Base-by-base conservation (phyloP, 2,888 invertebrate genomes). In the Heliconius ethilla region DNA sequence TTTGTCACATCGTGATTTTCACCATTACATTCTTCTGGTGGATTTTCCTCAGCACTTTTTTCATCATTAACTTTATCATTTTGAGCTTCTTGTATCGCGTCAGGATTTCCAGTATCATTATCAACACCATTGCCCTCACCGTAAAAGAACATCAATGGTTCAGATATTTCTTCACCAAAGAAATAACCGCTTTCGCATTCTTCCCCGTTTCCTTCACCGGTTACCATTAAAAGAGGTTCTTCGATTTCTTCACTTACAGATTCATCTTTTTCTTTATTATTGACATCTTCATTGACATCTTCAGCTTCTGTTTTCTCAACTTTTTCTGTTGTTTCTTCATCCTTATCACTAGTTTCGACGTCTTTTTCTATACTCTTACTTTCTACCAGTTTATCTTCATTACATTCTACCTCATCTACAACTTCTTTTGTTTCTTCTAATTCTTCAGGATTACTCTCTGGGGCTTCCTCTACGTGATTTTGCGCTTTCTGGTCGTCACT, bases 51-150 rank as follows among this genome's bases (percentile, higher is more conserved):
- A 59, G 88, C 89, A 72, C 89, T 87, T 76, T 87, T 87, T 70
- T 88, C 87, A 70, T 82, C 82, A 82, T 84, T 87, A 63, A 89
- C 86, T 69, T 88, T 87, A 70, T 82, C 82, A 82, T 84, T 87
- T 63, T 89, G 86, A 75, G 85, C 85, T 84, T 91, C 85, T 83
- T 90, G 88, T 80, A 88, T 83, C 76, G 84, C 84, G 83, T 92
- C 93, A 66, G 93, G 95, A 90, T 97, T 97, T 2, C 97, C 97
- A 7, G 97, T 97, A 79, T 96, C 94, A 87, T 97, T 97, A 45
- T 97, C 96, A 29, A 88, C 91, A 7, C 98, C 98, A 83, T 90
- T 95, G 65, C 98, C 98, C 85, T 96, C 96, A 0, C 97, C 97
- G 83, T 93, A 95, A 86, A 97, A 94, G 88, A 95, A 96, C 92